Evolutionary conservation across 2,888 invertebrate genomes (phyloP).

Genomic region (Digitonthophagus gazella): DNA sequence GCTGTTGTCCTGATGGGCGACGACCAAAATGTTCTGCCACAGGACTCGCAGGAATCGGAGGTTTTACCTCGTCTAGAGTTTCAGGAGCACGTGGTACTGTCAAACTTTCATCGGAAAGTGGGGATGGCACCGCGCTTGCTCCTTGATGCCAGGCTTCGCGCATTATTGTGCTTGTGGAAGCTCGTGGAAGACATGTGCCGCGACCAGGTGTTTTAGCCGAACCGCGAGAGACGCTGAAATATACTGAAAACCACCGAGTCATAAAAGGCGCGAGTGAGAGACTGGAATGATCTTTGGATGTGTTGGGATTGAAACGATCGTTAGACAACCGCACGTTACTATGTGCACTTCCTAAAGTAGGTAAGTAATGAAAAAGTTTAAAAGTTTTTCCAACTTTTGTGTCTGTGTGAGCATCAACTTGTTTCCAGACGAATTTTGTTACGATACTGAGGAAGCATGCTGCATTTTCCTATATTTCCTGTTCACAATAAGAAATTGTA

Average conservation of each 20-base stretch:
- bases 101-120: background rate
- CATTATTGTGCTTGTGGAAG: background rate
- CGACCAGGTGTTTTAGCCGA: background rate
- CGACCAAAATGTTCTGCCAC: background rate
- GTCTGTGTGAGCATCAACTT: background rate
- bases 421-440: background rate
- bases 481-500: background rate
- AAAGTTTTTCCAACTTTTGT: background rate
- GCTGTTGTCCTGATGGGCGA: background rate
- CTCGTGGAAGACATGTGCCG: background rate
- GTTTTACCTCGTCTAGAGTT: too few relatives aligned
- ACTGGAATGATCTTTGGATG: background rate
- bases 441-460: background rate
- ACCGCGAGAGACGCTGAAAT: background rate
- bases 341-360: background rate
- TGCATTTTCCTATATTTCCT: background rate
- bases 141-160: background rate
- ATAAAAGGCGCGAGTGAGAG: background rate
- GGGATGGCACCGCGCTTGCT: background rate
- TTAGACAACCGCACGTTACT: background rate
- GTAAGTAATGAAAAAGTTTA: background rate
- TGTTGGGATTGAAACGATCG: background rate
- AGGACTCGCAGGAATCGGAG: too few relatives aligned
- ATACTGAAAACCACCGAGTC: background rate
- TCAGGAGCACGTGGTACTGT: background rate